Percentiles rank a stretch among this genome's conserved stretches.
Evolutionary conservation across 2,113 vertebrate species (phyloP).

Genomic region (Phaethornis superciliosus): DNA sequence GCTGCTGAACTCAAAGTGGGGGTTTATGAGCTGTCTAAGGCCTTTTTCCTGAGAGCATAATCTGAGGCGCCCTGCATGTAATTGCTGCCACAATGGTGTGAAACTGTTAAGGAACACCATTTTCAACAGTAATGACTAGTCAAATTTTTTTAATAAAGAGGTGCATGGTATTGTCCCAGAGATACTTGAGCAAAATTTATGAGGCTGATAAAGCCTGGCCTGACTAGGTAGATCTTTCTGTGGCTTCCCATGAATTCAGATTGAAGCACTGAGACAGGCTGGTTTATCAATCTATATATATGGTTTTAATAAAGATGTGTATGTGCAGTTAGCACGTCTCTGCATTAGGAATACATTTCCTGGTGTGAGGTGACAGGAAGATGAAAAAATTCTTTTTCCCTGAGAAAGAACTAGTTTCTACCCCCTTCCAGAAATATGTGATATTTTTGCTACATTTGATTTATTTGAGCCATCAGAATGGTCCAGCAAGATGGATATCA

Average conservation of each 20-base stretch:
- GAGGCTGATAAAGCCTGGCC: accelerated
- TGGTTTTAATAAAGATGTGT: background rate
- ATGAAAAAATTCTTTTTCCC: background rate
- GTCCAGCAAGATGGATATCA: background rate
- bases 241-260: background rate
- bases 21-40: background rate
- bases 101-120: background rate
- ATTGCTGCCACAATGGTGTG: background rate
- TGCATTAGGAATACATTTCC: background rate
- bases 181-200: background rate
- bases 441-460: background rate
- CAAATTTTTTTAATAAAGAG: background rate
- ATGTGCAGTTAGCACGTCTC: background rate
- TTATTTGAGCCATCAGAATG: background rate
- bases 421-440: background rate
- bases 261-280: background rate
- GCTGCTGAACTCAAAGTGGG: background rate
- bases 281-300: background rate
- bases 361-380: background rate
- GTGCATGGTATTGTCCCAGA: background rate
- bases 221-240: background rate
- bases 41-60: background rate
- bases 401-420: background rate
- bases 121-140: background rate
- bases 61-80: background rate